Base-by-base conservation (phyloP, 2,888 invertebrate genomes). In the Aphelenchoides bicaudatus region DNA sequence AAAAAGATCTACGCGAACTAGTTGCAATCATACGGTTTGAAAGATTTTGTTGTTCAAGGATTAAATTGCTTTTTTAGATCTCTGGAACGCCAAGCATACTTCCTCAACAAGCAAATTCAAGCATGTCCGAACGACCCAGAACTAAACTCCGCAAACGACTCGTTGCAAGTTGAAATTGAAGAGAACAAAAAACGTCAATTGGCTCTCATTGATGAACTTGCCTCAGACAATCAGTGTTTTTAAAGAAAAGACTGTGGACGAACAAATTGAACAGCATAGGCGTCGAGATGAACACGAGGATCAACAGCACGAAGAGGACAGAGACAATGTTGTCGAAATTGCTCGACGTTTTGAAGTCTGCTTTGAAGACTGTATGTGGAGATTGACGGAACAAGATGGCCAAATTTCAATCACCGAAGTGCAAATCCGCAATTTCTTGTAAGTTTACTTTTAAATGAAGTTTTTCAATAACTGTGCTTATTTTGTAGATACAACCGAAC, bases 361-460 rank as follows among this genome's bases (percentile, higher is more conserved):
- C 81, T 98, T 99, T 82, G 93, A 94, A 81, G 90, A 91, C 75
- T 96, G 96, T 3, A 89, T 91, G 77, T 99, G 98, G 98, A 82
- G 94, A 37, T 85, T 98, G 66, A 99, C 96, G 0, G 94, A 98
- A 80, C 88, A 89, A 0, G 96, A 98, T 82, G 98, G 98, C 0
- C 96, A 94, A 81, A 87, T 96, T 55, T 94, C 94, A 59, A 91
- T 98, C 66, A 91, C 96, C 0, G 94, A 99, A 82, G 85, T 96
- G 59, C 88, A 91, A 57, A 85, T 99, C 2, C 88, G 91, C 57
- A 94, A 93, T 80, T 99, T 99, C 81, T 83, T 96, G 85, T 92
- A 79, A 83, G 84, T 80, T 52, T 2, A 30, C 50, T 47, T 43
- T 50, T 28, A 50, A 30, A n/a, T 29, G 25, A 16, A 27, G n/a